Evolutionary conservation across 2,797 vertebrate genomes (phyloP).

Genomic region (Epinephelus awoara): DNA sequence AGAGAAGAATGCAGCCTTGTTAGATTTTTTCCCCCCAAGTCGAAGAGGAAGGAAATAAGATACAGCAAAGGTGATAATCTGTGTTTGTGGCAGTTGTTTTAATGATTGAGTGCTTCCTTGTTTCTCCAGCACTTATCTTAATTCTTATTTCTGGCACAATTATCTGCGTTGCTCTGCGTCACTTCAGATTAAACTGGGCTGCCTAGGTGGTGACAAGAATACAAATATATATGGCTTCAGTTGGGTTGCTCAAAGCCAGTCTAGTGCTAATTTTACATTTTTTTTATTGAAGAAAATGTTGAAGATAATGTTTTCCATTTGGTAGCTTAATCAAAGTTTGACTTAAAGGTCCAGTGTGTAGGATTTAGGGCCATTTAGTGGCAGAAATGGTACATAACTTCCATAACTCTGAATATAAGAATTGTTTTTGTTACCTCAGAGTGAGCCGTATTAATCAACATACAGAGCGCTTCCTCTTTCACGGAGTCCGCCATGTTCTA

Average conservation of each 20-base stretch:
- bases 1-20: conserved; percentile 18
- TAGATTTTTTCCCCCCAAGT: neutral
- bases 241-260: conserved; percentile 34
- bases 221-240: conserved; percentile 3
- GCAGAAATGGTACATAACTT: too few species aligned
- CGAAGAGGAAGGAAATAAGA: neutral
- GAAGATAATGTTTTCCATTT: conserved; percentile 15
- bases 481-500: too few species aligned
- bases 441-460: too few species aligned
- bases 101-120: conserved; percentile 50
- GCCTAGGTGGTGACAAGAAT: neutral
- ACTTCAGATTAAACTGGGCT: conserved; percentile 10
- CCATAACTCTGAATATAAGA: too few species aligned
- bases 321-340: conserved; percentile 20
- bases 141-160: neutral
- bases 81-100: conserved; percentile 20
- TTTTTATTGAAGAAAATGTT: neutral
- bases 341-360: too few species aligned
- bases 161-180: neutral
- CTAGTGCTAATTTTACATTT: conserved; percentile 21
- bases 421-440: too few species aligned
- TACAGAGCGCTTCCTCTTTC: too few species aligned
- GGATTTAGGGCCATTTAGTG: too few species aligned
- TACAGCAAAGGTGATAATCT: neutral
- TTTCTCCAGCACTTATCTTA: conserved; percentile 18